phyloP scores from a whole-genome alignment of 2,888 invertebrate genomes.

The Apodemia mormo region DNA sequence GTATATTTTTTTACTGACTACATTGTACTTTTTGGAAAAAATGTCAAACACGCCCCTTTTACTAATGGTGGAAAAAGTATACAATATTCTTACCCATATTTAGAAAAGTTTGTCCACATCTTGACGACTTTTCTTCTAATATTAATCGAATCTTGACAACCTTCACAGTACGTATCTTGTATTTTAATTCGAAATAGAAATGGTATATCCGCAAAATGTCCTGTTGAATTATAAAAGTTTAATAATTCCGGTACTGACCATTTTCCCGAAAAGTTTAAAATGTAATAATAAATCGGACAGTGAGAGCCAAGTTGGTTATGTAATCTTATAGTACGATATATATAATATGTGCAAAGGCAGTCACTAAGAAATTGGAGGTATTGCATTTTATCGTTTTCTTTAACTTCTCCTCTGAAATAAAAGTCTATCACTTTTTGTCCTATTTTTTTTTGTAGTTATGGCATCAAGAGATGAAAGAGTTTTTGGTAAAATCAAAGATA shows the following conservation, averaged over 20 bases:
- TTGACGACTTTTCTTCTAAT: conserved; percentile 62
- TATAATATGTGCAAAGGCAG: conserved; percentile 66
- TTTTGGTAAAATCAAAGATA: conserved; percentile 58
- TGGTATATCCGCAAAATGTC: conserved; percentile 65
- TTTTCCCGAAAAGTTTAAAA: conserved; percentile 62
- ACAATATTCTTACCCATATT: conserved; percentile 61
- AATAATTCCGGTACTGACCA: conserved; percentile 57
- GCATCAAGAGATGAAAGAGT: conserved; percentile 47
- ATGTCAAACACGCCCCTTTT: too few species aligned
- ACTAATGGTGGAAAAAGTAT: background rate
- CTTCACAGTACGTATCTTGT: conserved; percentile 51
- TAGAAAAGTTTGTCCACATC: conserved; percentile 79
- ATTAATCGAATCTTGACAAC: conserved; percentile 59
- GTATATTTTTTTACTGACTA: too few species aligned
- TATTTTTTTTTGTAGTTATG: conserved; percentile 51
- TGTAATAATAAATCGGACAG: conserved; percentile 64
- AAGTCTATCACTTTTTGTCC: conserved; percentile 62
- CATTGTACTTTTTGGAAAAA: too few species aligned
- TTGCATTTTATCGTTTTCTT: conserved; percentile 58
- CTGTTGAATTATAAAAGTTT: conserved; percentile 56
- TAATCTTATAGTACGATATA: conserved; percentile 64
- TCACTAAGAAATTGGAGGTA: conserved; percentile 67
- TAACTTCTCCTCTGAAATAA: conserved; percentile 62
- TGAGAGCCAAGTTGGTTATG: conserved; percentile 58
- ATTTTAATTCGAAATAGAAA: conserved; percentile 60